Conservation (phyloP, 2,113 vertebrate genomes). For the Macrotis lagotis region DNA sequence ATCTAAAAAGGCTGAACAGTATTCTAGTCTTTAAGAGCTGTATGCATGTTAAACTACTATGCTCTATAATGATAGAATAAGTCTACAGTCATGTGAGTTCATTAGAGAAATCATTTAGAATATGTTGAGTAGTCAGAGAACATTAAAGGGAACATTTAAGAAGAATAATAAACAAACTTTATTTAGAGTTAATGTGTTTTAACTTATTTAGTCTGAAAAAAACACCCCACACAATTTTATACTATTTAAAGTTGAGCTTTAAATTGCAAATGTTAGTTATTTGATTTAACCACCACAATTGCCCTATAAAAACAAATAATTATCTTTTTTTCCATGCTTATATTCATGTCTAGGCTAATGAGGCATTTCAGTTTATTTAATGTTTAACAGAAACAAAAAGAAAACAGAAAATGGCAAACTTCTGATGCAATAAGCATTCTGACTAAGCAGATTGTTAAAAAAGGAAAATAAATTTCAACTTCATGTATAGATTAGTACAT, state of each 20-base stretch:
- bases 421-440: neutral
- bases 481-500: neutral
- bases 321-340: conserved; percentile 31
- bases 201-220: neutral
- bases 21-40: neutral
- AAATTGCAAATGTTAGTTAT: conserved; percentile 33
- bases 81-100: neutral
- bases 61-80: neutral
- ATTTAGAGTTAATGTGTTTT: neutral
- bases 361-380: conserved; percentile 47
- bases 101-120: neutral
- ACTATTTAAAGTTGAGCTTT: conserved; percentile 19
- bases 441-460: neutral
- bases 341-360: conserved; percentile 14
- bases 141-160: neutral
- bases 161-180: neutral
- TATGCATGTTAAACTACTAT: neutral
- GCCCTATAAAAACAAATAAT: conserved; percentile 33
- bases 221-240: conserved; percentile 8
- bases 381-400: conserved; percentile 41
- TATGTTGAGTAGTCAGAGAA: conserved; percentile 1
- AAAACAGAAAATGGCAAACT: conserved; percentile 9
- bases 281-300: neutral
- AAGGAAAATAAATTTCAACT: neutral
- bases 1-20: neutral